phyloP scores from a whole-genome alignment of 1,140 invertebrate genomes.

The Cylas formicarius region DNA sequence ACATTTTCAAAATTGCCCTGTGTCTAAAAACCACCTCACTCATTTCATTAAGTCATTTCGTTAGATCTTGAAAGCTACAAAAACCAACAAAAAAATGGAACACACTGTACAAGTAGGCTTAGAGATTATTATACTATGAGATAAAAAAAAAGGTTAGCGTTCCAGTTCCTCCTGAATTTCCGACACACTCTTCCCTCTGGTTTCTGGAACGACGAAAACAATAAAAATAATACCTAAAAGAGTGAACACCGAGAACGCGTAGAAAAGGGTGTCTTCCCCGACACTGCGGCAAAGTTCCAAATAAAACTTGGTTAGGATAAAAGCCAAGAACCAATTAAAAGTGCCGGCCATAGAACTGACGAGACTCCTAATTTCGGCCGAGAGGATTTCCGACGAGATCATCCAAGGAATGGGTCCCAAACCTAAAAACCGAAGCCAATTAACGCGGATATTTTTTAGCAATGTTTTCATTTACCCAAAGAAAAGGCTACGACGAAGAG shows the following conservation, averaged over 20 bases:
- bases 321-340: slow-evolving; percentile 73
- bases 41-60: too few species aligned
- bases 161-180: slow-evolving; percentile 64
- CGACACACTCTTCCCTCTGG: slow-evolving; percentile 63
- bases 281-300: slow-evolving; percentile 43
- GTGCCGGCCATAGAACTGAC: slow-evolving; percentile 65
- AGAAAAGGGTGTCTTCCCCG: slow-evolving; percentile 53
- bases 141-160: too few species aligned
- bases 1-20: too few species aligned
- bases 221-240: slow-evolving; percentile 56
- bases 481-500: slow-evolving; percentile 72
- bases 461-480: slow-evolving; percentile 12
- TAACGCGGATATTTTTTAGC: too few species aligned
- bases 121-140: too few species aligned
- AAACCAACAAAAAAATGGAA: too few species aligned
- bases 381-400: slow-evolving; percentile 67
- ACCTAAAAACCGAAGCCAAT: slow-evolving; percentile 45
- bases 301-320: slow-evolving; percentile 72
- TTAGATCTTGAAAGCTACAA: too few species aligned
- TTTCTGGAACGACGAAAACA: slow-evolving; percentile 66
- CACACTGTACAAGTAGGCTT: too few species aligned
- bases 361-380: slow-evolving; percentile 67
- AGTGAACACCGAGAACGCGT: slow-evolving; percentile 53
- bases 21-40: too few species aligned
- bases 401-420: slow-evolving; percentile 77